phyloP scores from a whole-genome alignment of 2,113 vertebrate genomes.

The Sarotherodon lohbergeri region DNA sequence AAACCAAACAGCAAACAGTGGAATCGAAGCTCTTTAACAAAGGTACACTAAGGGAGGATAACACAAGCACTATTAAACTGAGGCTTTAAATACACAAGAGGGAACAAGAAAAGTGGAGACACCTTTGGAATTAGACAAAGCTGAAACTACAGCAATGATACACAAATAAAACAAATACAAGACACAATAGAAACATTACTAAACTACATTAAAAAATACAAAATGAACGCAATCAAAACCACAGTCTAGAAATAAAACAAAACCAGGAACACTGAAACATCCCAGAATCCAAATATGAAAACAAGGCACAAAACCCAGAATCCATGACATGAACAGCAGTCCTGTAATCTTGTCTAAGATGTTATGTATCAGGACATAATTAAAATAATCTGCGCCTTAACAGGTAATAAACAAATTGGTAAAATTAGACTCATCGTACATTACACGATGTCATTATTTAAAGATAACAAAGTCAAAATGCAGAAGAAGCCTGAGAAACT shows the following conservation, averaged over 20 bases:
- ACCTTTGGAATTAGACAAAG: background rate
- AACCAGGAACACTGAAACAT: background rate
- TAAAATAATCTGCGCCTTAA: accelerated
- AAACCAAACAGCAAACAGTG: background rate
- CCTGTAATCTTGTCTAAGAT: background rate
- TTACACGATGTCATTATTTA: accelerated
- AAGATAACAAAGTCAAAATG: background rate
- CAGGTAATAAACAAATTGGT: accelerated
- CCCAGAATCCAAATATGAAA: background rate
- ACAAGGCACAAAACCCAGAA: background rate
- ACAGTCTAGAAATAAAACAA: background rate
- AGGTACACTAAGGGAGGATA: background rate
- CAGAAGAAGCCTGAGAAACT: background rate
- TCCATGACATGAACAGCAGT: background rate
- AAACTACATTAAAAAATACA: background rate
- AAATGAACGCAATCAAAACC: background rate
- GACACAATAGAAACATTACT: background rate
- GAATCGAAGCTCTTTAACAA: background rate
- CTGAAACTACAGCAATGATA: background rate
- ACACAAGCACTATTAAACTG: background rate
- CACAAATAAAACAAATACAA: background rate
- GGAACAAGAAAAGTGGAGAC: background rate
- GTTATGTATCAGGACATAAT: background rate
- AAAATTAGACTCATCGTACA: background rate
- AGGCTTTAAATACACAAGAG: background rate